Conservation (phyloP, 2,797 vertebrate species). For the Spizella passerina region DNA sequence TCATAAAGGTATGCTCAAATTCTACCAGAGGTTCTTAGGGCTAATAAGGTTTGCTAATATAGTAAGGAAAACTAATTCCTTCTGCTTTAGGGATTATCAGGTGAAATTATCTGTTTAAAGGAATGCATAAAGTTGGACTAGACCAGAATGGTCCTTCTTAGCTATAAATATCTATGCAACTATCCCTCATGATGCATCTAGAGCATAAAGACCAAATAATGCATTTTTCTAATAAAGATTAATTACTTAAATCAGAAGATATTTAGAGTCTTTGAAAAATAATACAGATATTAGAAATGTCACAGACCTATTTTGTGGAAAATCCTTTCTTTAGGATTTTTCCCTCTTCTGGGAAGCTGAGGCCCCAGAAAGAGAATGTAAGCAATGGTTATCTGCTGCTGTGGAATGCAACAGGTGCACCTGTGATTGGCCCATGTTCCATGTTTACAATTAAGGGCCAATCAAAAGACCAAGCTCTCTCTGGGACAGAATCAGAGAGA, state of each 20-base stretch:
- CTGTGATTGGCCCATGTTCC: no score
- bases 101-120: neutral
- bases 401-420: no score
- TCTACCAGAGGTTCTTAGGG: neutral
- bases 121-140: neutral
- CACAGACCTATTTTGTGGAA: no score
- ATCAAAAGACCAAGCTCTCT: no score
- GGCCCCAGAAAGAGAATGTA: no score
- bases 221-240: neutral
- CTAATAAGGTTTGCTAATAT: neutral
- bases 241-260: neutral
- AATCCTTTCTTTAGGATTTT: no score
- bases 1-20: neutral
- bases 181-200: neutral
- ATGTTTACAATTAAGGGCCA: no score
- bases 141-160: neutral
- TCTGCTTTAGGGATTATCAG: neutral
- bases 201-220: neutral
- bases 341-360: no score
- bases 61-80: neutral
- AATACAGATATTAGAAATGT: neutral
- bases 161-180: neutral
- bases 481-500: no score
- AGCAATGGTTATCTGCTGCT: no score
- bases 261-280: neutral